These are phyloP conservation scores for Lutraria lutraria DNA, from an alignment of 2,888 invertebrate species.

Conservation along the genomic window DNA sequence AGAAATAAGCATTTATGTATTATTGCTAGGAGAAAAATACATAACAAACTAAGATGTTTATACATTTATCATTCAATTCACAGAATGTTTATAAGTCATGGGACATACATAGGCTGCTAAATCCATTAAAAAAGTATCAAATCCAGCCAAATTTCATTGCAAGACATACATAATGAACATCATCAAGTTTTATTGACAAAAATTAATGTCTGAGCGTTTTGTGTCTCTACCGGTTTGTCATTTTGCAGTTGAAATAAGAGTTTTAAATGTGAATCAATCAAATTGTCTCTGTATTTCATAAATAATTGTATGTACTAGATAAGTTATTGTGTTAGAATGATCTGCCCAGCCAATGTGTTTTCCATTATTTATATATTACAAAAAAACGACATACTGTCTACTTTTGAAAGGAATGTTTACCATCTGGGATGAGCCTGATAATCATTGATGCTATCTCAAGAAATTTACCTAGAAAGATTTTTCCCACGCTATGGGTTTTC, in stretches of 20 bases:
- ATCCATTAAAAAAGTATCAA: too few species aligned
- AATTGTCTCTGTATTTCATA: not conserved
- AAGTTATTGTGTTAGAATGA: not conserved
- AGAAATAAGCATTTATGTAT: too few species aligned
- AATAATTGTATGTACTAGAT: not conserved
- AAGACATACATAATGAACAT: too few species aligned
- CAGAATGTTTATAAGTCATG: too few species aligned
- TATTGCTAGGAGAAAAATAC: too few species aligned
- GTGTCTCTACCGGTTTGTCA: not conserved
- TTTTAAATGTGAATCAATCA: not conserved
- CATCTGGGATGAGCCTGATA: conserved; percentile 44
- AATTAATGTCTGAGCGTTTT: not conserved
- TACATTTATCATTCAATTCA: too few species aligned
- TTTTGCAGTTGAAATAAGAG: not conserved
- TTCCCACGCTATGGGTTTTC: conserved; percentile 41
- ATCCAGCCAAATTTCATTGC: too few species aligned
- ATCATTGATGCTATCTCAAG: conserved; percentile 37
- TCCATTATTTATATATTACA: conserved; percentile 19
- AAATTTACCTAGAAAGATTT: conserved; percentile 37
- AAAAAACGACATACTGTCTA: conserved; percentile 22
- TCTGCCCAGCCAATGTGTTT: conserved; percentile 10
- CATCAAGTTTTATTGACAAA: too few species aligned
- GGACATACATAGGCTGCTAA: too few species aligned
- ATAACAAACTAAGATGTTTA: too few species aligned
- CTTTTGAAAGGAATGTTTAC: conserved; percentile 33